Evolutionary conservation across 2,797 vertebrate species (phyloP), one percentile per base, ranked within the genome.

Genomic region (Phalanger gymnotis): DNA sequence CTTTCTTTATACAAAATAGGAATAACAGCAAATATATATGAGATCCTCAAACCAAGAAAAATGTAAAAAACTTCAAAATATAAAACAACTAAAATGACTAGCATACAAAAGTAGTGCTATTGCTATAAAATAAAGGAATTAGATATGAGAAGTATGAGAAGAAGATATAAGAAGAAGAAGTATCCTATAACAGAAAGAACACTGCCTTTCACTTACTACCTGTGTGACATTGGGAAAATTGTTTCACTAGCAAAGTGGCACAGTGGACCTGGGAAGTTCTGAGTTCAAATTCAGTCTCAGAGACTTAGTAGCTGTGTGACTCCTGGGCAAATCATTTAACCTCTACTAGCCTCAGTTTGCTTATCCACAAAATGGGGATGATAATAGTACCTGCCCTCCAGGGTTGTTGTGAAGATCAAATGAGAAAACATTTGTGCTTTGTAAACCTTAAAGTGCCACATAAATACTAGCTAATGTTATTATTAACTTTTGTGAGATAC

Each of bases 241-340:
- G n/a, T 81, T 81, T 81, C 66, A 47, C 40, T 11, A 51, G 22
- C 73, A 51, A 87, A 87, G 25, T 51, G 9, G 40, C 40, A 87
- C 40, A 4, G 22, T 87, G 25, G n/a, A 54, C 30, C 0, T 7
- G 56, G 31, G 25, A 95, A 57, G 57, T 25, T 52, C 66, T 55
- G 54, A 31, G 61, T 1, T 66, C n/a, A 40, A 55, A 54, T 27
- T 90, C 19, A 91, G 61, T 51, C 12, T 91, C 87, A 58, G n/a
- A 89, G 54, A 1, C 47, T 58, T 81, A 54, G 40, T 90, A 96
- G 54, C 54, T 94, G 4, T 40, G 7, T 73, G 94, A 34, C 12
- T 58, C 94, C 31, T 90, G 54, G 95, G 30, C 92, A 93, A 94
- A n/a, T 54, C 92, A 89, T 51, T 91, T 90, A 89, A 51, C 89